Evolutionary conservation across 2,888 invertebrate genomes (phyloP).

Genomic region (Drosophila antonietae): DNA sequence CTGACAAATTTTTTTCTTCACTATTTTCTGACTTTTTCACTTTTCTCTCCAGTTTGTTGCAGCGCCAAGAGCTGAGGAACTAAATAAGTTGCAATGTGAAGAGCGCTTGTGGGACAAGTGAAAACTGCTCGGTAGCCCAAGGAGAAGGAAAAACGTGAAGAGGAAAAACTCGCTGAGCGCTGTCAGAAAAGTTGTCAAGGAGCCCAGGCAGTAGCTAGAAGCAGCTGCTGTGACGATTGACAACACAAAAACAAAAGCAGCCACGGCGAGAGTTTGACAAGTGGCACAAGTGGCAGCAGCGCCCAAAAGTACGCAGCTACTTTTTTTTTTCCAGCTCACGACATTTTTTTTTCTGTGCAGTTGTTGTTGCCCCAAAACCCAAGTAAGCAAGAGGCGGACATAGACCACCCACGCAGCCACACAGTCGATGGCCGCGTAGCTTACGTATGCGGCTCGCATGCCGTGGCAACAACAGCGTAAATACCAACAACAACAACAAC

Average conservation of each 20-base stretch:
- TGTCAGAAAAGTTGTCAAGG: conserved; percentile 63
- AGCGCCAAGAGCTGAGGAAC: conserved; percentile 55
- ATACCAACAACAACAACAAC: conserved; percentile 12
- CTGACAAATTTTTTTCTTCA: conserved; percentile 3
- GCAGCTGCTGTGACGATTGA: conserved; percentile 76
- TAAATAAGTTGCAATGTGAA: conserved; percentile 79
- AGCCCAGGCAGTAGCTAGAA: conserved; percentile 34
- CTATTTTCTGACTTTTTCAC: conserved; percentile 39
- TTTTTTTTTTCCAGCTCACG: conserved; percentile 37
- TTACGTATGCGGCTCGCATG: conserved; percentile 52
- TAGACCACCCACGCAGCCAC: conserved; percentile 1
- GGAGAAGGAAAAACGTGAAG: conserved; percentile 26
- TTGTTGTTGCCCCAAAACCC: conserved; percentile 1
- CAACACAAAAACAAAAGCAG: conserved; percentile 69
- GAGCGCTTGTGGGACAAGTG: conserved; percentile 60
- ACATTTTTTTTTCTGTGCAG: neutral
- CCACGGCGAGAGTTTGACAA: conserved; percentile 58
- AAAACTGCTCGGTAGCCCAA: conserved; percentile 42
- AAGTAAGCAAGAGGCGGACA: neutral
- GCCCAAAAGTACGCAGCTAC: conserved; percentile 46
- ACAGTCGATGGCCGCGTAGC: conserved; percentile 55
- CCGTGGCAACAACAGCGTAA: conserved; percentile 29
- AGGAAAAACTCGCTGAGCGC: conserved; percentile 35
- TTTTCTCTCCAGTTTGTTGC: conserved; percentile 57
- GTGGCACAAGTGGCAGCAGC: conserved; percentile 58